Percentiles rank a stretch among this genome's conserved stretches.
Evolutionary conservation across 2,888 invertebrate genomes (phyloP).

Genomic region (Diaprepes abbreviatus): DNA sequence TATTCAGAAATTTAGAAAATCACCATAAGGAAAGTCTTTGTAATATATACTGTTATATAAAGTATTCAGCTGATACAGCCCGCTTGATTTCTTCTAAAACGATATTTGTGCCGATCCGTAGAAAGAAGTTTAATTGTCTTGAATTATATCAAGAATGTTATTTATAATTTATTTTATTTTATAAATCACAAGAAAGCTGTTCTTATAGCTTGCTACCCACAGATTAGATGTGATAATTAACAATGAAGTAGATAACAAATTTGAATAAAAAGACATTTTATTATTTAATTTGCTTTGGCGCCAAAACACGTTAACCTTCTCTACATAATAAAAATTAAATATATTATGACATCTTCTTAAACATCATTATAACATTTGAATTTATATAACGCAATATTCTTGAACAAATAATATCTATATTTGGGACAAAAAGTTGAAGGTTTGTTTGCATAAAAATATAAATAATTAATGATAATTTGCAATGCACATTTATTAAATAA

Average conservation of each 20-base stretch:
- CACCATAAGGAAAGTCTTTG: too few species aligned
- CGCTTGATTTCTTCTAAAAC: too few species aligned
- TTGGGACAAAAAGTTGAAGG: constrained; percentile 4
- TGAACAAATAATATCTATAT: constrained; percentile 6
- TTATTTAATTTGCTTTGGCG: not conserved
- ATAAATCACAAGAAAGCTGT: not conserved
- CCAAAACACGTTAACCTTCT: constrained; percentile 4
- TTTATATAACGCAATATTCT: constrained; percentile 4
- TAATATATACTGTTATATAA: too few species aligned
- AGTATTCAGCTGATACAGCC: too few species aligned
- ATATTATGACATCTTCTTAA: constrained; percentile 8
- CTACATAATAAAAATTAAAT: not conserved
- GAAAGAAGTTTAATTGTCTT: too few species aligned
- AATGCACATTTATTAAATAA: not conserved
- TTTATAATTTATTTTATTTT: too few species aligned
- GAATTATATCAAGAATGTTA: too few species aligned
- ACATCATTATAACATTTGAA: not conserved
- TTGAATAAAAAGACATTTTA: not conserved
- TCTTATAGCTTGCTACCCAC: not conserved
- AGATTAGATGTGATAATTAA: not conserved
- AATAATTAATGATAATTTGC: not conserved
- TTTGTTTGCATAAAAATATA: constrained; percentile 6
- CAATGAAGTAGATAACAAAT: not conserved
- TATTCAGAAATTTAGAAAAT: too few species aligned
- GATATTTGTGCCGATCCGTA: too few species aligned